A percentile compares a stretch with the other conserved stretches of the same genome.
These are phyloP conservation scores for Zele albiditarsus DNA, from an alignment of 2,888 invertebrate genomes.

Conservation along the genomic window DNA sequence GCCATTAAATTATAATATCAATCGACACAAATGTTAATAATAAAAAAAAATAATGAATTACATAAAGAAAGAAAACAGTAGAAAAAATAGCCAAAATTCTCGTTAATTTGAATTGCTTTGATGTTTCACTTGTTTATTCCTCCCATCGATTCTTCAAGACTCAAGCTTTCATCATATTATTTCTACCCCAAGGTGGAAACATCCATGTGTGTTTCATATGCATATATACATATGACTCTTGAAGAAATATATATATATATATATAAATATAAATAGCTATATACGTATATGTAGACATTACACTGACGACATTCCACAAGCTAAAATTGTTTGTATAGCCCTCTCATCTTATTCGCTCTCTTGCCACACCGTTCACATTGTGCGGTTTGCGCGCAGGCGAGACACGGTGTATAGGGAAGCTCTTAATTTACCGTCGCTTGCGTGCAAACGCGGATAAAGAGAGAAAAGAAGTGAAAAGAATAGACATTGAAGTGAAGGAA, in stretches of 20 bases:
- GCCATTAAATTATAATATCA: no score
- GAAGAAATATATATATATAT: not conserved
- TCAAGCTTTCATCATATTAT: not conserved
- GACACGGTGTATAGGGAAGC: constrained; percentile 49
- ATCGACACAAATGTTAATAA: no score
- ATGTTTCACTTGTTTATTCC: not conserved
- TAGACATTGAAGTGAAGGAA: constrained; percentile 44
- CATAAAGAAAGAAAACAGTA: not conserved
- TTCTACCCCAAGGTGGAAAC: not conserved
- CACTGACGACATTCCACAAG: constrained; percentile 33
- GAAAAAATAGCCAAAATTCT: not conserved
- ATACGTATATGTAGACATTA: constrained; percentile 19
- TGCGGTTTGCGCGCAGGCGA: not conserved
- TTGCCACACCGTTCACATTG: constrained; percentile 15
- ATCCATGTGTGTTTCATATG: constrained; percentile 7
- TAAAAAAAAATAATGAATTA: not conserved
- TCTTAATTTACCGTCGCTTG: constrained; percentile 64
- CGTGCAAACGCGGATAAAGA: constrained; percentile 27
- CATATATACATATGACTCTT: not conserved
- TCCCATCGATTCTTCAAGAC: not conserved
- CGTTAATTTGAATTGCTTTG: not conserved
- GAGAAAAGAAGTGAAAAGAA: constrained; percentile 36
- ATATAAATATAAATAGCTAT: constrained; percentile 7
- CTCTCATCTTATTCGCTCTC: not conserved
- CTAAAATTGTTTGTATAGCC: constrained; percentile 31